Conservation (phyloP, 1,140 invertebrate species). For the Drosophila insularis region DNA sequence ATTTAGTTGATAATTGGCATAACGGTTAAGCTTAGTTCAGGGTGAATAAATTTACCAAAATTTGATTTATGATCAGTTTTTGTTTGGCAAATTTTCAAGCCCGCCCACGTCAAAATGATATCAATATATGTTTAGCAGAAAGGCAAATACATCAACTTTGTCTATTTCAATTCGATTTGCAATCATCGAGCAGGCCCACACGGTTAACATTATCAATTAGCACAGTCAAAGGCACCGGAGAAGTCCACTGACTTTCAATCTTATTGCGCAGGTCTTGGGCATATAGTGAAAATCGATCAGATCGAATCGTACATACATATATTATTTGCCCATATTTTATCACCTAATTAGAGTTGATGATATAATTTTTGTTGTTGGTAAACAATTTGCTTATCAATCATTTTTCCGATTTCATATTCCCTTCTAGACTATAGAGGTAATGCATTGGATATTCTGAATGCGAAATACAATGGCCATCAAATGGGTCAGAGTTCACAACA, state of each 20-base stretch:
- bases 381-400: conserved; percentile 2
- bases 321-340: conserved; percentile 31
- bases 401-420: not conserved
- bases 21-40: not conserved
- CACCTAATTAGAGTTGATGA: conserved; percentile 51
- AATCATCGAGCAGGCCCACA: conserved; percentile 19
- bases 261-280: conserved; percentile 37
- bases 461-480: conserved; percentile 64
- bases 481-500: conserved; percentile 34
- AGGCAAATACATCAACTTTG: conserved; percentile 3
- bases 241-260: conserved; percentile 44
- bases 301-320: not conserved
- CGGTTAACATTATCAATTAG: conserved; percentile 74
- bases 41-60: not conserved
- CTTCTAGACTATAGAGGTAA: conserved; percentile 64
- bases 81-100: not conserved
- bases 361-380: conserved; percentile 28
- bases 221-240: conserved; percentile 27
- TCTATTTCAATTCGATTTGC: conserved; percentile 61
- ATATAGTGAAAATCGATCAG: not conserved
- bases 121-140: not conserved
- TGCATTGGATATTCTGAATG: conserved; percentile 64
- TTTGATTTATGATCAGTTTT: not conserved
- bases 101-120: conserved; percentile 3
- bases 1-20: not conserved